Evolutionary conservation across 2,888 invertebrate genomes (phyloP), one percentile per base, ranked within the genome.

Genomic region (Fragum fragum): DNA sequence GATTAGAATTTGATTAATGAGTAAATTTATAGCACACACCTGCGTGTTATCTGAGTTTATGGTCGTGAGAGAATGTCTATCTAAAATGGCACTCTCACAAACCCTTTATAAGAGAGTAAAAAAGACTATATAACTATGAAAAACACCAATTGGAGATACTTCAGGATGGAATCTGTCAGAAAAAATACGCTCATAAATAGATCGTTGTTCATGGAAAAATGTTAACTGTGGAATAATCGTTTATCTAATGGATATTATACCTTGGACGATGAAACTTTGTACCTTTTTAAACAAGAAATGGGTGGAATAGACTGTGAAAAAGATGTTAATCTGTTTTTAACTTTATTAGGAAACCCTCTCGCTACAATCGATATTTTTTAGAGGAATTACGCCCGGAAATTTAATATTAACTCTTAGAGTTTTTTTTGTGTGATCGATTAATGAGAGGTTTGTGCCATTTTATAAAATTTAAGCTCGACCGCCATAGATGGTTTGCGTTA

Each of bases 221-320:
- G 6, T 52, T 52, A 5, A 52, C 52, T 7, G 52, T 52, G 52
- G 52, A 52, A 52, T 14, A 14, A 14, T 7, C 52, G 52, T 52
- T 7, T 52, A 52, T 52, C 52, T 21, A 52, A 52, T 14, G 52
- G 52, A 16, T 52, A 52, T 52, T 52, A 52, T 21, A 52, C 14
- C 52, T 52, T 52, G 52, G 52, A 52, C 5, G 52, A 16, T 16
- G 52, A 52, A 52, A 52, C 52, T n/a, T 52, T 52, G 52, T 7
- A 52, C 52, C 14, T 52, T 16, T 52, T 52, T 52, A 16, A 52
- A 52, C 18, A 16, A 21, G 52, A 52, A 21, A n/a, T 14, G 52
- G 52, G 5, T 52, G 52, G 52, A 52, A 52, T 52, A 52, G 52
- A 52, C 14, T 52, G 52, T 14, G 52, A 52, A 52, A 52, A 52